Evolutionary conservation across 2,888 invertebrate species (phyloP), one percentile per base, ranked within the genome.

Genomic region (Periphyllus acericola): DNA sequence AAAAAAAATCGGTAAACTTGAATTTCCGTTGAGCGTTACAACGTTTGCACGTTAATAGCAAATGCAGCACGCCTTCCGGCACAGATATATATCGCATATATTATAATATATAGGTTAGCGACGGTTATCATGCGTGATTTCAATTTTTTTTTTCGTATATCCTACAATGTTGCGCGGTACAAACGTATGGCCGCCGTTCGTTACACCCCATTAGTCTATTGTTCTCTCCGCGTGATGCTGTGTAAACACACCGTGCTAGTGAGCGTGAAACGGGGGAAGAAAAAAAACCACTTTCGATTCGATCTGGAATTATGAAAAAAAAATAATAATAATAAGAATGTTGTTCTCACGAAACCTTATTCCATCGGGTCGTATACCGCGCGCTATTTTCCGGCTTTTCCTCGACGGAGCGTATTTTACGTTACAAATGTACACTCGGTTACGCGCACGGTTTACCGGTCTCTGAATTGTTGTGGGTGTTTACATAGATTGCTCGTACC

Each of bases 201-300:
- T 85, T 83, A 83, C 83, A 68, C 78, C 85, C 76, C 66, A 85
- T 78, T 85, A 85, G 68, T 25, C 68, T 52, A 85, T 85, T 78
- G 85, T 85, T 71, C 40, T 46, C 32, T 21, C 75, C 14, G 8
- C 17, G 4, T 32, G 25, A 14, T 3, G 6, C 32, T 32, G 4
- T 83, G n/a, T 74, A 55, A n/a, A 74, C 34, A 55, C 29, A 29
- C 36, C 6, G 3, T 25, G 9, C 34, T 34, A 3, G 32, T 29
- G 21, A 21, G 34, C 21, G 9, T 29, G 19, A 29, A 55, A 34
- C 29, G 14, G 5, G 76, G 34, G 14, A 46, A 72, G n/a, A 60
- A 68, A 68, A 75, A 74, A 68, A 76, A 79, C 40, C 66, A 83
- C 83, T 74, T 78, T 78, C 19, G 66, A 78, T 85, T 85, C 78